phyloP scores from a whole-genome alignment of 2,888 invertebrate genomes.

The Disparrhopalites patrizii region DNA sequence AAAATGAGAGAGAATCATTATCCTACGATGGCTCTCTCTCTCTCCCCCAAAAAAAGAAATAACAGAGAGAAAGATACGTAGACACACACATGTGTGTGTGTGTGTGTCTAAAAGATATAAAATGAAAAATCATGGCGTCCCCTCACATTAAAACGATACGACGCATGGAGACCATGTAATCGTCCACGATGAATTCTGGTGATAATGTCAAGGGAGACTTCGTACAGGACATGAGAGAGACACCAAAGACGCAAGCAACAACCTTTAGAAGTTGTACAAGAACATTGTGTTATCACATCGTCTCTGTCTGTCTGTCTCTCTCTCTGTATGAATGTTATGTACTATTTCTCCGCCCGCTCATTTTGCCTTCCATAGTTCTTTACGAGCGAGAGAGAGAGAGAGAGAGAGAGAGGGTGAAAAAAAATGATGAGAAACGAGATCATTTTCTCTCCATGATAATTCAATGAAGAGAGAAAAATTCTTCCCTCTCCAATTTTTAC shows the following conservation, averaged over 20 bases:
- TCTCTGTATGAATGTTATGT: background rate
- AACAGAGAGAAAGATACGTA: no score
- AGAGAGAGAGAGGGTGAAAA: no score
- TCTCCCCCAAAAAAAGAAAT: no score
- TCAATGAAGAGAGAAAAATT: background rate
- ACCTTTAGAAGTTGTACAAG: slow-evolving; percentile 5
- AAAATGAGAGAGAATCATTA: no score
- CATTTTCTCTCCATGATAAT: background rate
- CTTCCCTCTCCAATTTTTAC: background rate
- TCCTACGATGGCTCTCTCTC: no score
- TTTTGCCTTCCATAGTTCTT: no score
- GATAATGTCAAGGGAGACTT: slow-evolving; percentile 6
- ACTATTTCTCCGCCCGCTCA: no score
- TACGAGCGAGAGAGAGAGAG: no score
- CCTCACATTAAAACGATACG: slow-evolving; percentile 10
- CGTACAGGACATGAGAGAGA: slow-evolving; percentile 9
- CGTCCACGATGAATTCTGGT: slow-evolving; percentile 2
- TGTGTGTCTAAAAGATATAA: no score
- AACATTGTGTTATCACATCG: background rate
- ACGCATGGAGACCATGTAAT: background rate
- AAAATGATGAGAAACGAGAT: slow-evolving; percentile 5
- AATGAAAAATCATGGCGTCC: background rate
- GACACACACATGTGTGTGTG: no score
- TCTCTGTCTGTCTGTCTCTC: background rate
- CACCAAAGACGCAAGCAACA: slow-evolving; percentile 9